phyloP scores from a whole-genome alignment of 2,113 vertebrate genomes.

The Albula goreensis region DNA sequence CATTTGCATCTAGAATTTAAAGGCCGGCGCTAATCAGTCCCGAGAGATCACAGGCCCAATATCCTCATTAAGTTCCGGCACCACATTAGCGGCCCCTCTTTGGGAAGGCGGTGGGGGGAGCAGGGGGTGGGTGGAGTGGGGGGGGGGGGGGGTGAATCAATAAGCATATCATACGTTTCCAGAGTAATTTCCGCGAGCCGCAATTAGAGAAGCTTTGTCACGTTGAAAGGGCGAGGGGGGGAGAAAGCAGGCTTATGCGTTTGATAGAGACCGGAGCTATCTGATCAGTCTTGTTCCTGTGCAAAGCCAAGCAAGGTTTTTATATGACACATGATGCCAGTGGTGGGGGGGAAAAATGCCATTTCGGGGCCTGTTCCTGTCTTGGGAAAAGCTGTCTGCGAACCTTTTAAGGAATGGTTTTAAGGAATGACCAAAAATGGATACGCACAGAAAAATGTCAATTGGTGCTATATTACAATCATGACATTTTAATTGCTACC shows the following conservation, averaged over 20 bases:
- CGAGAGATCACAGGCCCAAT: slow-evolving; percentile 3
- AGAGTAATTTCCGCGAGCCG: neutral
- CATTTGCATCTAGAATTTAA: slow-evolving; percentile 27
- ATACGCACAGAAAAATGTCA: too few species aligned
- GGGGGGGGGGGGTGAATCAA: neutral
- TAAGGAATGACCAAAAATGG: too few species aligned
- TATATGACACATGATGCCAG: neutral
- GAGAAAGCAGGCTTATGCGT: neutral
- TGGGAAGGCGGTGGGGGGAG: neutral
- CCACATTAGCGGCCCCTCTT: neutral
- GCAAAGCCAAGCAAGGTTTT: neutral
- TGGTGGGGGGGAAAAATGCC: neutral
- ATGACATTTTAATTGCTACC: too few species aligned
- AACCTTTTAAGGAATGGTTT: too few species aligned
- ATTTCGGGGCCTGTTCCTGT: neutral
- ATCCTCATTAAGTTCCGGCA: slow-evolving; percentile 19
- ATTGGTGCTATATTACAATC: too few species aligned
- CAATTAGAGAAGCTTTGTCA: slow-evolving; percentile 10
- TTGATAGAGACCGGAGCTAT: slow-evolving; percentile 6
- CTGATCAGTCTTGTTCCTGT: neutral
- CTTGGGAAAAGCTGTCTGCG: neutral
- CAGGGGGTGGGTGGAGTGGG: too few species aligned
- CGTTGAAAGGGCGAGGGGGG: neutral
- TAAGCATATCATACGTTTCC: slow-evolving; percentile 19
- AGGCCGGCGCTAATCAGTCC: slow-evolving; percentile 10